Evolutionary conservation across 2,113 vertebrate genomes (phyloP).

Genomic region (Vulpes vulpes): DNA sequence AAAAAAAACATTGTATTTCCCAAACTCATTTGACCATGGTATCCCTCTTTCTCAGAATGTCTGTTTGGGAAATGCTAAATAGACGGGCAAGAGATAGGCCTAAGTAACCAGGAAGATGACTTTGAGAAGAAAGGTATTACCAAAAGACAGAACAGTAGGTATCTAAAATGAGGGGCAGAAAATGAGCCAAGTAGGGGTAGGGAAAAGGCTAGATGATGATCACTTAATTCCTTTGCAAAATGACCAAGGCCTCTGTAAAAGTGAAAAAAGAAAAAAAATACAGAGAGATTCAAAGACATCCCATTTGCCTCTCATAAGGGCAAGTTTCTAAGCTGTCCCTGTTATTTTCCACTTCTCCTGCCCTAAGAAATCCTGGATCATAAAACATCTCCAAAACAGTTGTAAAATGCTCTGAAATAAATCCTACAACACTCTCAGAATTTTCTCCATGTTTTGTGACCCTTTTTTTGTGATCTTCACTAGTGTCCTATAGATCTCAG

Average conservation of each 20-base stretch:
- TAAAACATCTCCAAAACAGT: neutral
- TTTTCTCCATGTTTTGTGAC: neutral
- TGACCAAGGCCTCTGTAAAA: neutral
- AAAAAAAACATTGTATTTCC: neutral
- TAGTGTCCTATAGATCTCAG: neutral
- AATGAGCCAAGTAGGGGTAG: neutral
- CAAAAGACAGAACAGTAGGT: neutral
- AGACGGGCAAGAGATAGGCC: neutral
- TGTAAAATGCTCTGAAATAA: neutral
- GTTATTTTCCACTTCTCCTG: neutral
- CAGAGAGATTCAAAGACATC: neutral
- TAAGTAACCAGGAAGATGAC: neutral
- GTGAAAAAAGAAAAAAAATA: neutral
- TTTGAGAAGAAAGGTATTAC: constrained; percentile 24
- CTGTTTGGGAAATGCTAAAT: neutral
- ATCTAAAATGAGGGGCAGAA: neutral
- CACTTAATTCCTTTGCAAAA: neutral
- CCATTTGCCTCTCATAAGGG: neutral
- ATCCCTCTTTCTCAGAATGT: neutral
- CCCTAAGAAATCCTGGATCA: neutral
- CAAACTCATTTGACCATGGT: neutral
- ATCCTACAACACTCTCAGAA: neutral
- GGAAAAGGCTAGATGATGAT: neutral
- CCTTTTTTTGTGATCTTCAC: neutral
- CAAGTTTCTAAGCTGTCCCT: neutral